phyloP scores from a whole-genome alignment of 2,888 invertebrate genomes.

The Drosophila borealis region DNA sequence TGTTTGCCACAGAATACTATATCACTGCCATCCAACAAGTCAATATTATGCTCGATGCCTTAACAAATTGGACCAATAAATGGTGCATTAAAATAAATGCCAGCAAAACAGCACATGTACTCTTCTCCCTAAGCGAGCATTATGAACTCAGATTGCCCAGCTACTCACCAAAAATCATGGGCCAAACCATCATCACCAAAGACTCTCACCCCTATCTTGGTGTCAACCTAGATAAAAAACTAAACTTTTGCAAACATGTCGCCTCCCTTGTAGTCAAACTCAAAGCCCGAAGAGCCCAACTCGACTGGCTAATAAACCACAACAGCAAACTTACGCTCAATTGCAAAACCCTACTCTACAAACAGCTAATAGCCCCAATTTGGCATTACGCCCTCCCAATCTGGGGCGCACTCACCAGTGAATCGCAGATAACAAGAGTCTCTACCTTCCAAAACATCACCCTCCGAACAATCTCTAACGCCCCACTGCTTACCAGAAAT shows the following conservation, averaged over 20 bases:
- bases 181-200: not conserved
- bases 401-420: not conserved
- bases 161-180: not conserved
- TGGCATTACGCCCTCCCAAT: not conserved
- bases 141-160: too few species aligned
- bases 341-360: slow-evolving; percentile 2
- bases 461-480: not conserved
- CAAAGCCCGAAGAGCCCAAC: not conserved
- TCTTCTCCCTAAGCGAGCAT: not conserved
- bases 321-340: slow-evolving; percentile 7
- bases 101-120: not conserved
- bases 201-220: too few species aligned
- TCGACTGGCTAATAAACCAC: slow-evolving; percentile 3
- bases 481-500: not conserved
- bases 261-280: not conserved
- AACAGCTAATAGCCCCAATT: slow-evolving; percentile 3
- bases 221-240: not conserved
- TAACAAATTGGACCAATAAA: not conserved
- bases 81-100: not conserved
- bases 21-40: too few species aligned
- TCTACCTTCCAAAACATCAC: not conserved
- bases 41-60: not conserved
- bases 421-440: not conserved
- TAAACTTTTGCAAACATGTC: slow-evolving; percentile 1
- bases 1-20: too few species aligned